Conservation (phyloP, 2,797 vertebrate genomes). For the Coluber constrictor region DNA sequence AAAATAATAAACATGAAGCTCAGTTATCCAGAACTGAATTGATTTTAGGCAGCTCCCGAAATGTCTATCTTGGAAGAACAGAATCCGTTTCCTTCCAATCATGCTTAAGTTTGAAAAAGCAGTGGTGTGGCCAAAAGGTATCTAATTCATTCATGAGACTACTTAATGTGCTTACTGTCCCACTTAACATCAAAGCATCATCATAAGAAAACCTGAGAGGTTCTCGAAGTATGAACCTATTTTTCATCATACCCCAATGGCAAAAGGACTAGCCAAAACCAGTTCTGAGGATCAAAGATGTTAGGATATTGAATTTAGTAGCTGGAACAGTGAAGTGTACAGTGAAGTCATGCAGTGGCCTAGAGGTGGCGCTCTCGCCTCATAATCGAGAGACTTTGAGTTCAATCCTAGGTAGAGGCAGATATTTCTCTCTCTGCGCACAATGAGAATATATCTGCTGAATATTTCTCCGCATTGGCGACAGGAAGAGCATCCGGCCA, state of each 20-base stretch:
- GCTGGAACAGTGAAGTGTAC: no score
- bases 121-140: not conserved
- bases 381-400: no score
- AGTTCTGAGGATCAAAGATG: not conserved
- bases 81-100: not conserved
- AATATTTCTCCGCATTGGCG: no score
- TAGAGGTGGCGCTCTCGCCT: no score
- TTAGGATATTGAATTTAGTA: no score
- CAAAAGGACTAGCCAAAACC: no score
- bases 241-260: not conserved
- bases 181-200: not conserved
- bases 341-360: no score
- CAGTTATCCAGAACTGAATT: not conserved
- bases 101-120: not conserved
- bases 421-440: no score
- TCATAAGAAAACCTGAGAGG: not conserved
- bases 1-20: no score
- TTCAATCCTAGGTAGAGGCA: no score
- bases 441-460: no score
- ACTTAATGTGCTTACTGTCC: not conserved
- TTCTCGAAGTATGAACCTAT: not conserved
- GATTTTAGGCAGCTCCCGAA: not conserved
- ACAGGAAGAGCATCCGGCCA: no score
- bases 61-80: not conserved
- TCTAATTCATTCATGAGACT: not conserved